Conservation (phyloP, 2,113 vertebrate species). For the Zosterops japonicus region DNA sequence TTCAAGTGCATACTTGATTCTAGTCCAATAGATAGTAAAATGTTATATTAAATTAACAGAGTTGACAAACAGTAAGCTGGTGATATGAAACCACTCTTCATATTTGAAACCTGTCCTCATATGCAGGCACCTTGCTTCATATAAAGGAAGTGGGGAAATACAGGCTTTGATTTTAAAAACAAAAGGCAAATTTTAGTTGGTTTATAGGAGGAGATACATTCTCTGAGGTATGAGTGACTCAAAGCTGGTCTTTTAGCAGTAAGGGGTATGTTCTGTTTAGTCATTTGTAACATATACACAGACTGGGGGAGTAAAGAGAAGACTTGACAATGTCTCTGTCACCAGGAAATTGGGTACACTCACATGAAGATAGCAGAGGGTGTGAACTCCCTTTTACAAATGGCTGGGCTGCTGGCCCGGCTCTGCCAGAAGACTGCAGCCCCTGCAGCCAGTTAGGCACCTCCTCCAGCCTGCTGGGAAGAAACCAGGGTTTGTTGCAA, state of each 20-base stretch:
- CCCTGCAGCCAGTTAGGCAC: constrained; percentile 77
- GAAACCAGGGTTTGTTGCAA: neutral
- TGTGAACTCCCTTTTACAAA: constrained; percentile 92
- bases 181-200: neutral
- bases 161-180: neutral
- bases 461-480: neutral
- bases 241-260: neutral
- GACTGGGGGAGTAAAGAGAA: neutral
- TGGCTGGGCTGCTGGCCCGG: constrained; percentile 90
- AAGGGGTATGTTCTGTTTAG: neutral
- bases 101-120: neutral
- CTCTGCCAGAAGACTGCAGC: constrained; percentile 89
- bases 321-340: neutral
- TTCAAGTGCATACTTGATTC: neutral
- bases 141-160: neutral
- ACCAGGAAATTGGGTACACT: constrained; percentile 94
- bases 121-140: neutral
- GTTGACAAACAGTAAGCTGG: neutral
- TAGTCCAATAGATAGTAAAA: neutral
- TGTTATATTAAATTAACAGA: neutral
- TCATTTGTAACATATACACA: neutral
- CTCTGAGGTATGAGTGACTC: rapidly evolving
- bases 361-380: constrained; percentile 93
- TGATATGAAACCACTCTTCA: neutral
- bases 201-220: neutral